phyloP scores from a whole-genome alignment of 2,797 vertebrate species.

The Poliocrania exsul region DNA sequence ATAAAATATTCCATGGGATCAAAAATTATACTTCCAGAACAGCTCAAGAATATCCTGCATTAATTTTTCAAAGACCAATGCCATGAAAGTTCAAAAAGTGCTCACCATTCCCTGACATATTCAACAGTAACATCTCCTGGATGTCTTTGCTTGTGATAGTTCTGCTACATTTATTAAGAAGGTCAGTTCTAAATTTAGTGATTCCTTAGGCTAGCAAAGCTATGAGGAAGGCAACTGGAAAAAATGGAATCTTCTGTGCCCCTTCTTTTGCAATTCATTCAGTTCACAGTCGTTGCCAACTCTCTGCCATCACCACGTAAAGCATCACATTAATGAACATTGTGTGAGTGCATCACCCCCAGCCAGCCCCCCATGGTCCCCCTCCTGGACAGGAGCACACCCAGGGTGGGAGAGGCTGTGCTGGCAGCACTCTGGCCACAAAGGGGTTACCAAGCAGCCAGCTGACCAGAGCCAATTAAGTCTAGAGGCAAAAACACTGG shows the following conservation, averaged over 20 bases:
- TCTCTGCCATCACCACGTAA: background rate
- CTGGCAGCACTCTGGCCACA: background rate
- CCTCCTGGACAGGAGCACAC: background rate
- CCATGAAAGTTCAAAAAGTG: background rate
- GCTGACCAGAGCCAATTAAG: background rate
- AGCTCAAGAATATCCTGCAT: background rate
- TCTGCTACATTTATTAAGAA: conserved; percentile 63
- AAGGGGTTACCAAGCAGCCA: background rate
- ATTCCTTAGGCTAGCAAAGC: conserved; percentile 67
- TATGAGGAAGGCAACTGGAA: conserved; percentile 65
- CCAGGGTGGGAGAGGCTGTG: background rate
- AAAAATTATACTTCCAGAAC: background rate
- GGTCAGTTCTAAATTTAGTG: conserved; percentile 66
- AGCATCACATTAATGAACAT: background rate
- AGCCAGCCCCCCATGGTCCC: background rate
- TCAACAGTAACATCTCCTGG: conserved; percentile 9
- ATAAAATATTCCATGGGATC: background rate
- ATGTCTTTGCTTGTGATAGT: conserved; percentile 28
- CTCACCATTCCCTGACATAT: background rate
- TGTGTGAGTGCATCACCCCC: background rate
- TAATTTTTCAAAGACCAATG: background rate
- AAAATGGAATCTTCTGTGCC: conserved; percentile 36
- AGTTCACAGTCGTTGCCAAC: background rate
- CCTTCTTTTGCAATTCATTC: conserved; percentile 48
- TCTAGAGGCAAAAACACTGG: conserved; percentile 1